These are phyloP conservation scores for Nautilus pompilius DNA, from an alignment of 1,140 invertebrate species.

Conservation along the genomic window DNA sequence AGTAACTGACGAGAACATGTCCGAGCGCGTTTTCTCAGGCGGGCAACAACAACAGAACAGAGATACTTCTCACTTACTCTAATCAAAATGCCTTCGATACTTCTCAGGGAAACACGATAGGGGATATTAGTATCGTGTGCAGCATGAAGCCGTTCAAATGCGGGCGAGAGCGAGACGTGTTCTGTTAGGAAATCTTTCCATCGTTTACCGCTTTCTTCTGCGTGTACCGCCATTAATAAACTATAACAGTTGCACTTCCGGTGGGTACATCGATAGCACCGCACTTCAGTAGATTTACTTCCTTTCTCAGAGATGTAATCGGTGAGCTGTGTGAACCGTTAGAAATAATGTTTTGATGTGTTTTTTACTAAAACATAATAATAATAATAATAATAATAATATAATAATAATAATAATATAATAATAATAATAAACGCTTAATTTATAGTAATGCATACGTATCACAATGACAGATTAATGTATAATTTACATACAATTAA, in stretches of 20 bases:
- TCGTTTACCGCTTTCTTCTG: slow-evolving; percentile 28
- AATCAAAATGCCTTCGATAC: slow-evolving; percentile 30
- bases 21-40: not conserved
- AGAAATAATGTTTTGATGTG: too few species aligned
- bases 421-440: too few species aligned
- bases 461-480: too few species aligned
- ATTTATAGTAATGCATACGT: too few species aligned
- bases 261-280: not conserved
- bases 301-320: too few species aligned
- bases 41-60: slow-evolving; percentile 8
- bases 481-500: too few species aligned
- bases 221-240: slow-evolving; percentile 41
- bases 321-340: too few species aligned
- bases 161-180: slow-evolving; percentile 35
- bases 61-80: slow-evolving; percentile 24
- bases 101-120: slow-evolving; percentile 35
- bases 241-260: slow-evolving; percentile 14
- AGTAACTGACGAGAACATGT: not conserved
- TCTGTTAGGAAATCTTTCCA: slow-evolving; percentile 44
- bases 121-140: slow-evolving; percentile 38
- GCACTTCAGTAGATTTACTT: not conserved
- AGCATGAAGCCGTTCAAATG: slow-evolving; percentile 44
- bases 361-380: too few species aligned
- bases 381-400: too few species aligned
- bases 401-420: too few species aligned